phyloP scores from a whole-genome alignment of 2,888 invertebrate species.

The Platypus cylindrus region DNA sequence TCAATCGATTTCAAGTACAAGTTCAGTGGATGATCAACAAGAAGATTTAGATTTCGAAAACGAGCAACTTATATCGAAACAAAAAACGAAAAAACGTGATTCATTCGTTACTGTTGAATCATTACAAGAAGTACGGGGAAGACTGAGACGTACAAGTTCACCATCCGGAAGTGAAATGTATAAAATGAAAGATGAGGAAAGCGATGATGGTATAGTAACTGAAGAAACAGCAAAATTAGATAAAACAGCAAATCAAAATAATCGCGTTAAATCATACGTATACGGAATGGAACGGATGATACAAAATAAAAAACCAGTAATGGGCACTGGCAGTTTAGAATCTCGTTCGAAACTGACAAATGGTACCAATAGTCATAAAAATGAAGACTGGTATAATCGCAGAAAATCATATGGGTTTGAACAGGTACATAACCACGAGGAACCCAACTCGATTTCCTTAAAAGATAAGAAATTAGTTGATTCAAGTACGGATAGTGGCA shows the following conservation, averaged over 20 bases:
- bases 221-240: constrained; percentile 26
- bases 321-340: constrained; percentile 37
- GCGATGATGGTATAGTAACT: constrained; percentile 38
- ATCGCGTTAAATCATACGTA: constrained; percentile 35
- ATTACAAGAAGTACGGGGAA: constrained; percentile 45
- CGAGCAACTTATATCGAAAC: constrained; percentile 16
- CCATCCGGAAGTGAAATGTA: constrained; percentile 33
- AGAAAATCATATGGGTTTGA: constrained; percentile 70
- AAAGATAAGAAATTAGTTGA: constrained; percentile 48
- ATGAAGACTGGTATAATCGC: constrained; percentile 58
- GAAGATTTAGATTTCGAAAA: constrained; percentile 20
- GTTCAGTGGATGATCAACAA: constrained; percentile 22
- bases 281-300: constrained; percentile 35
- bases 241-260: constrained; percentile 17
- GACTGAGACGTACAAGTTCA: constrained; percentile 41
- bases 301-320: constrained; percentile 27
- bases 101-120: constrained; percentile 48
- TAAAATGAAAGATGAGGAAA: constrained; percentile 22
- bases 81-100: constrained; percentile 30
- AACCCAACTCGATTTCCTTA: constrained; percentile 24
- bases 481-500: constrained; percentile 67
- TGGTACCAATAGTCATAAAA: constrained; percentile 25
- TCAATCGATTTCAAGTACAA: constrained; percentile 31
- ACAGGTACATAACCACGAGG: constrained; percentile 25
- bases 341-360: constrained; percentile 34